Percentiles rank a stretch among this genome's conserved stretches.
Conservation (phyloP, 2,888 invertebrate genomes). For the Malacosoma neustria region DNA sequence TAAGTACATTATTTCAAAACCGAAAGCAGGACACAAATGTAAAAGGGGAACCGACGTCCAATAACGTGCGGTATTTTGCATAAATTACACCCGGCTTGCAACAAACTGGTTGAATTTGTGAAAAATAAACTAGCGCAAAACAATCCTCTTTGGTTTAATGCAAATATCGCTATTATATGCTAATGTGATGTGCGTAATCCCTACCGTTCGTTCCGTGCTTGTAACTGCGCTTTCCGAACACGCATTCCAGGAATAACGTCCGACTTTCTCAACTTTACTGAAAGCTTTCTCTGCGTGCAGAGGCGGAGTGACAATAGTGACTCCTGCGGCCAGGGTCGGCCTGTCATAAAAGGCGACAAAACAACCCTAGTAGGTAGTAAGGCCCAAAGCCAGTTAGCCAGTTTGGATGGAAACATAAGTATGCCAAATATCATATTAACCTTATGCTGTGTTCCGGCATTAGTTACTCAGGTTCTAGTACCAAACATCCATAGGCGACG, state of each 20-base stretch:
- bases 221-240: constrained; percentile 40
- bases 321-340: no score
- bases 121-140: constrained; percentile 62
- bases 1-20: no score
- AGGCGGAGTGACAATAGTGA: no score
- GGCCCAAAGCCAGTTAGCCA: no score
- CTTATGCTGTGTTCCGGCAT: no score
- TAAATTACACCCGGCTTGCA: constrained; percentile 57
- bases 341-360: no score
- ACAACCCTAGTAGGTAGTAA: no score
- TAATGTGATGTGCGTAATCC: constrained; percentile 63
- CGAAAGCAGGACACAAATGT: constrained; percentile 30
- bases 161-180: constrained; percentile 69
- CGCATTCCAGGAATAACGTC: constrained; percentile 38
- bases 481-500: no score
- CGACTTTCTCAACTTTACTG: constrained; percentile 27
- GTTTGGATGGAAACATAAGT: no score
- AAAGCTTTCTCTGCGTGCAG: no score
- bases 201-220: constrained; percentile 41
- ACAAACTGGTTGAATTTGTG: constrained; percentile 50
- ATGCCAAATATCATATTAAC: no score
- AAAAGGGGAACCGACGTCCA: constrained; percentile 40
- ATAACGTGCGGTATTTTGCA: constrained; percentile 63
- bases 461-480: no score
- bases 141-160: constrained; percentile 52